Evolutionary conservation across 2,113 vertebrate species (phyloP).

Genomic region (Lepidothrix coronata): DNA sequence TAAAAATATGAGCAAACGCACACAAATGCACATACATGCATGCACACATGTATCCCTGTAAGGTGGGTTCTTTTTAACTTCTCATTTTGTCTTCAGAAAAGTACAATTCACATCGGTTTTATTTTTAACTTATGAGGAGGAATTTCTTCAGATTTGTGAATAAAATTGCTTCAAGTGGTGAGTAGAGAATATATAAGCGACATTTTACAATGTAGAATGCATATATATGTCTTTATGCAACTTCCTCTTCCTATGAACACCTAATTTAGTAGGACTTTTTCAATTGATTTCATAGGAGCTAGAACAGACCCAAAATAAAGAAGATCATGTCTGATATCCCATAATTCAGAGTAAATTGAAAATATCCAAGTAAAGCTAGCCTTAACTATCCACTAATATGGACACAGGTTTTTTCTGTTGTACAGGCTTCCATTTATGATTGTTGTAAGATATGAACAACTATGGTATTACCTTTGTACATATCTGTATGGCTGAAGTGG

Average conservation of each 20-base stretch:
- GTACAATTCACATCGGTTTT: neutral
- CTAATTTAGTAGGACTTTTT: neutral
- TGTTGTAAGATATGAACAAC: neutral
- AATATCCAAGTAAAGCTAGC: neutral
- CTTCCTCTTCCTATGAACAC: neutral
- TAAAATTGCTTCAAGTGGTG: neutral
- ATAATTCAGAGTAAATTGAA: neutral
- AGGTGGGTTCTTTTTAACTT: neutral
- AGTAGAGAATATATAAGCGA: neutral
- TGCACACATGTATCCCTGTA: neutral
- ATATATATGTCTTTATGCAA: neutral
- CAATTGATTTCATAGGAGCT: neutral
- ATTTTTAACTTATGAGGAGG: slow-evolving; percentile 19
- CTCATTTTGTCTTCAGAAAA: neutral
- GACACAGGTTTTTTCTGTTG: neutral
- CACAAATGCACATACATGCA: neutral
- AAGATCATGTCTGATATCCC: neutral
- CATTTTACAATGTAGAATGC: neutral
- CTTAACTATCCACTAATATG: neutral
- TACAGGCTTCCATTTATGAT: neutral
- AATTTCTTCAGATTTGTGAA: slow-evolving; percentile 30
- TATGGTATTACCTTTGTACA: neutral
- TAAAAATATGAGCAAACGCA: neutral
- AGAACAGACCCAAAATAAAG: neutral
- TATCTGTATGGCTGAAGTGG: neutral